Conservation (phyloP, 2,113 vertebrate species). For the Neotoma lepida region DNA sequence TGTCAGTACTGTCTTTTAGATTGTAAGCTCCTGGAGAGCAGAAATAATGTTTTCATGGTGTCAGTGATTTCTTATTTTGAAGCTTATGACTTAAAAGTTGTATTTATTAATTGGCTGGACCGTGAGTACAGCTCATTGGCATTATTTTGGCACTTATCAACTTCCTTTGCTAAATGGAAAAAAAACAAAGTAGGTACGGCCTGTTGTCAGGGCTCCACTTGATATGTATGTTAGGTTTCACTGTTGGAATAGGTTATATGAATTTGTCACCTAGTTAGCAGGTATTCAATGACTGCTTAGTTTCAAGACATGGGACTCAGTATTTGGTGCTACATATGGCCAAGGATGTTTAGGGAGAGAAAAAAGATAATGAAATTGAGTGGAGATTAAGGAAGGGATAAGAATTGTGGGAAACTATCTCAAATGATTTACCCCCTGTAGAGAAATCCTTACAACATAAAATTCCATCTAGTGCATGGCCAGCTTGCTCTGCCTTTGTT, state of each 20-base stretch:
- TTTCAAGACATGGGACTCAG: not conserved
- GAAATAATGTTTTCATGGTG: constrained; percentile 54
- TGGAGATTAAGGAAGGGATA: not conserved
- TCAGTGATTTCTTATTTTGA: constrained; percentile 53
- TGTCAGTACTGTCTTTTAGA: constrained; percentile 57
- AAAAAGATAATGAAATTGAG: not conserved
- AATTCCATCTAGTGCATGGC: not conserved
- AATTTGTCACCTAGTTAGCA: constrained; percentile 5
- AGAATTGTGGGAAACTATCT: not conserved
- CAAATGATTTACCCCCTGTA: not conserved
- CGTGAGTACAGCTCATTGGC: not conserved
- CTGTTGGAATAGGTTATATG: not conserved
- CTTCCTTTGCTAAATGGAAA: not conserved
- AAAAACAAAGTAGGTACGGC: not conserved
- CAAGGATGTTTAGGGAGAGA: not conserved
- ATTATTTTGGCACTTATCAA: not conserved
- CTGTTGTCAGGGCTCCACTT: not conserved
- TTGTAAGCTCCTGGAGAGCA: constrained; percentile 73
- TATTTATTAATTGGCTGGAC: constrained; percentile 23
- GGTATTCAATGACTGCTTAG: not conserved
- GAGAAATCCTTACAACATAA: not conserved
- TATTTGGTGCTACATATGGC: not conserved
- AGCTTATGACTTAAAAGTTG: constrained; percentile 10
- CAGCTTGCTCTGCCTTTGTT: constrained; percentile 51
- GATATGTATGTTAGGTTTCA: not conserved